Evolutionary conservation across 2,888 invertebrate genomes (phyloP).

Genomic region (Dyspetes luteomarginatus): DNA sequence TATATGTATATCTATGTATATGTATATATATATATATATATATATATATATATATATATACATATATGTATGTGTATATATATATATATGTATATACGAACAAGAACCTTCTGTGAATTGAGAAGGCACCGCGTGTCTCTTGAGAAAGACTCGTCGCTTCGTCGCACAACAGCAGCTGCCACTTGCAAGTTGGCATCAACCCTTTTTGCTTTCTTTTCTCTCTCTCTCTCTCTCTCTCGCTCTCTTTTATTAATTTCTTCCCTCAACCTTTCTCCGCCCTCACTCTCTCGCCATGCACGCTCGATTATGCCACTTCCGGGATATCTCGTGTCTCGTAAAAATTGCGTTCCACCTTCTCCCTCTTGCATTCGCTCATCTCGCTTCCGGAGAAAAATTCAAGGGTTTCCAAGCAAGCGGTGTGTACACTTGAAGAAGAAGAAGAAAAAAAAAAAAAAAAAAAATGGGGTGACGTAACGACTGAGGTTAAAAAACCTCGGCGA

Average conservation of each 20-base stretch:
- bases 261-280: slow-evolving; percentile 53
- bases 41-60: background rate
- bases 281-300: background rate
- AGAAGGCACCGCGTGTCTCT: slow-evolving; percentile 24
- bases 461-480: slow-evolving; percentile 29
- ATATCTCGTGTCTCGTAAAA: slow-evolving; percentile 51
- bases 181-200: slow-evolving; percentile 47
- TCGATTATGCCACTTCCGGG: slow-evolving; percentile 65
- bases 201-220: slow-evolving; percentile 60
- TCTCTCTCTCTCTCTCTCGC: slow-evolving; percentile 46
- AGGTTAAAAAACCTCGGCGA: too few relatives aligned
- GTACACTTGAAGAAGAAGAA: slow-evolving; percentile 22
- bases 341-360: slow-evolving; percentile 27
- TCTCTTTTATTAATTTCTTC: too few relatives aligned
- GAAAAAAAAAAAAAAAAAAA: slow-evolving; percentile 34
- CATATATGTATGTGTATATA: background rate
- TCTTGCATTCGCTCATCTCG: slow-evolving; percentile 36
- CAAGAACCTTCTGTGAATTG: slow-evolving; percentile 4
- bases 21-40: background rate
- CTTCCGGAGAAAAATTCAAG: slow-evolving; percentile 53
- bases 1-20: background rate
- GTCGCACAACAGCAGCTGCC: slow-evolving; percentile 48
- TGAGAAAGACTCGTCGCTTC: slow-evolving; percentile 30
- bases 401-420: background rate
- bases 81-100: background rate